phyloP scores from a whole-genome alignment of 92 coral and sea anemone species.

The Epizoanthus fatuus region DNA sequence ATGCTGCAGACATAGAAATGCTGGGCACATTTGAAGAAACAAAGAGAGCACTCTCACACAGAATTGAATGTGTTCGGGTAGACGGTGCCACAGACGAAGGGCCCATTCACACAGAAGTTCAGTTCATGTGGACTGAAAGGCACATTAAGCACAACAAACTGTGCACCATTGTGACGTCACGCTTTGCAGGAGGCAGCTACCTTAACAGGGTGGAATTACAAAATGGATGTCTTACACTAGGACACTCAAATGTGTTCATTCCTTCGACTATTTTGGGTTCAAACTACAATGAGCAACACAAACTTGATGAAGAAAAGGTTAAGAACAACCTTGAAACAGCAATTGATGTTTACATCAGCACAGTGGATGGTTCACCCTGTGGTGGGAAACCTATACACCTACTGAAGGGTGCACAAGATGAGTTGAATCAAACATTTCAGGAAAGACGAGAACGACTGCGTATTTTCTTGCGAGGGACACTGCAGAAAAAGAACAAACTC shows the following conservation, averaged over 20 bases:
- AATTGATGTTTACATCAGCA: slow-evolving; percentile 30
- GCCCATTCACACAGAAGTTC: slow-evolving; percentile 32
- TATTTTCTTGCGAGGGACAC: slow-evolving; percentile 34
- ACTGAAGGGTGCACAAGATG: slow-evolving; percentile 41
- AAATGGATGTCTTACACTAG: slow-evolving; percentile 43
- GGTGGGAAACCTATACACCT: slow-evolving; percentile 26
- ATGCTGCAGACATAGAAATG: slow-evolving; percentile 45
- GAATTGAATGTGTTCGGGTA: slow-evolving; percentile 44
- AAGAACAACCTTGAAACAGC: slow-evolving; percentile 45
- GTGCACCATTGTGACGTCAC: slow-evolving; percentile 26
- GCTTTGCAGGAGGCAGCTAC: slow-evolving; percentile 47
- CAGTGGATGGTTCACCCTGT: slow-evolving; percentile 30
- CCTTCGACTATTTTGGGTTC: slow-evolving; percentile 51
- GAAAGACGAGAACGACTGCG: slow-evolving; percentile 17
- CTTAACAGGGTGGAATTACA: slow-evolving; percentile 47
- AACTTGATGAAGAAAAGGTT: slow-evolving; percentile 30
- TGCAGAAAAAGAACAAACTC: slow-evolving; percentile 36
- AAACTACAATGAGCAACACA: slow-evolving; percentile 12
- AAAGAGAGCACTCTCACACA: neutral
- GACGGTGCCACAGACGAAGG: slow-evolving; percentile 51
- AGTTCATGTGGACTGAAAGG: slow-evolving; percentile 57
- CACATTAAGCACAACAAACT: slow-evolving; percentile 19
- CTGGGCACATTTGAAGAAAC: slow-evolving; percentile 10
- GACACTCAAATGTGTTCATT: slow-evolving; percentile 42
- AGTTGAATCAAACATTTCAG: neutral